Evolutionary conservation across 2,113 vertebrate genomes (phyloP).

Genomic region (Lontra canadensis): DNA sequence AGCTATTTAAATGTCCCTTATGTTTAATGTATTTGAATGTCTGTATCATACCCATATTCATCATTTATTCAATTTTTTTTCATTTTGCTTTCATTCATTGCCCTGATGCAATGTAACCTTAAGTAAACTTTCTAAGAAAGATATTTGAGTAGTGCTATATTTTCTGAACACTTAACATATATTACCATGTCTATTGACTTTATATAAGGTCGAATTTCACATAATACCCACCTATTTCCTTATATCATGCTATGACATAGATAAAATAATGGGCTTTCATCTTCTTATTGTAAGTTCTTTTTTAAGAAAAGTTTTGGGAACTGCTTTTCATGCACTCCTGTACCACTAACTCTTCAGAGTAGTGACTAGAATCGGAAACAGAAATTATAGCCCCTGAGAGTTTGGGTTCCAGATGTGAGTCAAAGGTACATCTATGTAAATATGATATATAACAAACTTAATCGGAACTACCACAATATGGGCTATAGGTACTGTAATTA

Average conservation of each 20-base stretch:
- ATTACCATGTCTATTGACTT: not conserved
- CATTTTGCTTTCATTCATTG: slow-evolving; percentile 5
- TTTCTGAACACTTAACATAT: not conserved
- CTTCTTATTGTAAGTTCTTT: not conserved
- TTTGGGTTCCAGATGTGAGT: not conserved
- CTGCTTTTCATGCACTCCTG: not conserved
- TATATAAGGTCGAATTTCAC: not conserved
- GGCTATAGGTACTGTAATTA: not conserved
- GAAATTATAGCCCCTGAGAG: not conserved
- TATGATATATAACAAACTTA: not conserved
- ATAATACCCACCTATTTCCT: not conserved
- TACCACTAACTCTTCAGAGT: not conserved
- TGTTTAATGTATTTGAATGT: not conserved
- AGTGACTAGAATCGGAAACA: not conserved
- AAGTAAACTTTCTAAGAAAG: not conserved
- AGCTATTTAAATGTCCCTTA: not conserved
- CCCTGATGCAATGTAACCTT: not conserved
- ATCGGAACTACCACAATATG: not conserved
- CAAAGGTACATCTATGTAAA: not conserved
- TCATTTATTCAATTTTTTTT: not conserved
- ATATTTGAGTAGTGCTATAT: not conserved
- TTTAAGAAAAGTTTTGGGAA: not conserved
- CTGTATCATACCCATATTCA: not conserved
- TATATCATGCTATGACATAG: not conserved
- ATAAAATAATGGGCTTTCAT: not conserved